These are phyloP conservation scores for Lomographa bimaculata DNA, from an alignment of 2,888 invertebrate genomes.

Conservation along the genomic window DNA sequence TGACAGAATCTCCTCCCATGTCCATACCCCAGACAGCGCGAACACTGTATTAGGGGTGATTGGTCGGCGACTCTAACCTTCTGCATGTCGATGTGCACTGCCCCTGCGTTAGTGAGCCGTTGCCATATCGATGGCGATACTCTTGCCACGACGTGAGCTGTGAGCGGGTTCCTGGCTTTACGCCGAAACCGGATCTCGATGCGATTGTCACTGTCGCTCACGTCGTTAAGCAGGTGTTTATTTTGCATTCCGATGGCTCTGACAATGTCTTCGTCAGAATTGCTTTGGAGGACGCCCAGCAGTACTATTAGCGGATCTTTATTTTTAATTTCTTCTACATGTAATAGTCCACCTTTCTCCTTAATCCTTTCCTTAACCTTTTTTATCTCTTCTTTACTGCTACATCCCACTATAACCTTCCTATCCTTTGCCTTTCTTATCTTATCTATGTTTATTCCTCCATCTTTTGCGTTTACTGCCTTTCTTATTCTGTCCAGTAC, in stretches of 20 bases:
- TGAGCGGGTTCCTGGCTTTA: constrained; percentile 6
- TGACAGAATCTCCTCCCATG: neutral
- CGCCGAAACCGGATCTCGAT: neutral
- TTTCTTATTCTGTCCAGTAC: neutral
- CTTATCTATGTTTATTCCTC: neutral
- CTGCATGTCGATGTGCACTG: too few relatives aligned
- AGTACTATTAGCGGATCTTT: neutral
- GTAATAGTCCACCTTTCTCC: neutral
- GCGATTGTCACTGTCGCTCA: neutral
- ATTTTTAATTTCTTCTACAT: neutral
- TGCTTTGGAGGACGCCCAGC: neutral
- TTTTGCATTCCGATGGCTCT: constrained; percentile 5
- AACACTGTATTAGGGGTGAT: neutral
- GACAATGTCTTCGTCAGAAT: too few relatives aligned
- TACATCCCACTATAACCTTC: neutral
- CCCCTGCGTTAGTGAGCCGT: neutral
- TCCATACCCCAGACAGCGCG: neutral
- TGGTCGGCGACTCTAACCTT: too few relatives aligned
- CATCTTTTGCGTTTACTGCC: neutral
- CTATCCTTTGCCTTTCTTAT: neutral
- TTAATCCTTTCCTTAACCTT: neutral
- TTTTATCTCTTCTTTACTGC: neutral
- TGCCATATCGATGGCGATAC: neutral
- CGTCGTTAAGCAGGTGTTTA: neutral
- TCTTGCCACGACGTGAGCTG: neutral